Base-by-base conservation (phyloP, 1,140 invertebrate species). In the Sinonovacula constricta region DNA sequence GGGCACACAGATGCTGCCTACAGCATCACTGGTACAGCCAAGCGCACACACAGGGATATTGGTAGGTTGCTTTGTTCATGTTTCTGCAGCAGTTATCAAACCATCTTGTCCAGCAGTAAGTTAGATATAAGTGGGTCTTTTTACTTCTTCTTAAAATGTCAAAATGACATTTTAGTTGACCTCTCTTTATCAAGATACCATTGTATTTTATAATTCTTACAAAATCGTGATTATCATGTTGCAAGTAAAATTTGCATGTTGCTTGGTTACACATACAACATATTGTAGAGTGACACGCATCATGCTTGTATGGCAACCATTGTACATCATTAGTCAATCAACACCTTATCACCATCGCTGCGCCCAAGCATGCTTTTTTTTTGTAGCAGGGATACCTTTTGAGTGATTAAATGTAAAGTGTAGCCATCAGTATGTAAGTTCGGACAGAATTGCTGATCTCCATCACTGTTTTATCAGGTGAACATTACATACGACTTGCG, bases 31-130 rank as follows among this genome's bases (percentile, higher is more conserved):
- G 75, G 75, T 1, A 49, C 57, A 10, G 66, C 75, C 28, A 66
- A 78, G 54, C 45, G 33, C 24, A 78, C 75, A 15, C 66, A 70
- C 24, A 49, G 57, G 33, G 66, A 69, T 59, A 78, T 70, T 18
- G 66, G 75, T 78, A 77, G 1, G 5, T 2, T 4, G 22, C 7
- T 22, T 2, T 24, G 28, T 10, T 28, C 7, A 4, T 28, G 30
- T 14, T 22, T 49, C 28, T n/a, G 30, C 2, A n/a, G 36, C 1
- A 33, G 10, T 26, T 30, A n/a, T n/a, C 15, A 65, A n/a, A 34
- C 14, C n/a, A n/a, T 34, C 15, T 33, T 22, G 10, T 57, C 10
- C 54, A 57, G 10, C 7, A 7, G 5, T 26, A 57, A 22, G 5
- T 22, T 15, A 22, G 15, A 15, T 12, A 14, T 26, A 57, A 57